Evolutionary conservation across 2,888 invertebrate species (phyloP), one percentile per base, ranked within the genome.

Genomic region (Holacanthella duospinosa): DNA sequence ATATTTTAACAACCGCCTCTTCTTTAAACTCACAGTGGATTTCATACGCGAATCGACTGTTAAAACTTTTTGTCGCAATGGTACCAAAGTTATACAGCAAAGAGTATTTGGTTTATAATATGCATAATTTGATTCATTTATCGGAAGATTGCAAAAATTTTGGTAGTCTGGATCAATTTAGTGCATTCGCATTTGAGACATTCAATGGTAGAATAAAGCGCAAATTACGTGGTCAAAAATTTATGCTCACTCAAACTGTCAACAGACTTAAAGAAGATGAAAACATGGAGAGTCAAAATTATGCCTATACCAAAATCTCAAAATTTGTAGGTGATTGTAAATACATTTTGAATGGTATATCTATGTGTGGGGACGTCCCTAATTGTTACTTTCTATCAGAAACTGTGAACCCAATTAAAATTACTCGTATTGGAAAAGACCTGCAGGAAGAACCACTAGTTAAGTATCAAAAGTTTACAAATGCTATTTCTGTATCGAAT

Each of bases 81-180:
- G 12, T 36, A 21, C 21, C 26, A 21, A 48, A 9, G 9, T 25
- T 44, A n/a, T 61, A 57, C 9, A 44, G 57, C 19, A 3, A 24
- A 25, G 28, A 43, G 29, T 43, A 21, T n/a, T 19, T 56, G 2
- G n/a, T 29, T 21, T 62, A 57, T 29, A 62, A 62, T 57, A 43
- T 62, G 19, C 62, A 62, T 48, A n/a, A 16, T 2, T 27, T 62
- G 3, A 28, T 62, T 3, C 62, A 62, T 24, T 29, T 62, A 6
- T 28, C 56, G 1, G 24, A 24, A 9, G 62, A 62, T 27, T 43
- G 28, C 44, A 43, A 9, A 48, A 27, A 43, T 19, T 53, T 43
- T 48, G 62, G 62, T 27, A 3, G 1, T 1, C 16, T 62, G n/a
- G 62, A 62, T 19, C 24, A 21, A 1, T 62, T 62, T 29, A 29